These are phyloP conservation scores for Parasteatoda lunata DNA, from an alignment of 2,888 invertebrate species.

Conservation along the genomic window DNA sequence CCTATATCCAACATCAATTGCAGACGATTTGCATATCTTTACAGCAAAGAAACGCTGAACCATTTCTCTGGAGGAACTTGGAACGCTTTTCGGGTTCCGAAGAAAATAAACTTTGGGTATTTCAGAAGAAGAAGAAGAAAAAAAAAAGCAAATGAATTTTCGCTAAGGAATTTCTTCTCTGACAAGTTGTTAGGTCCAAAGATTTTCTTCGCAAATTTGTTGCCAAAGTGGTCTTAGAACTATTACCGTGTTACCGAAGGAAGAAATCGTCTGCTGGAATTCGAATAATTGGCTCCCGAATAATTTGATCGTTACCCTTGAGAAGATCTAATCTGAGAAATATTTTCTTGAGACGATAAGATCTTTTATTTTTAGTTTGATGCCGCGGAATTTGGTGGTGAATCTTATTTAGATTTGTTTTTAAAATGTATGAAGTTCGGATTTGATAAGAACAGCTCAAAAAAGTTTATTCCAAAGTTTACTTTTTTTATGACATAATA, in stretches of 20 bases:
- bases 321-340: background rate
- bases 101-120: background rate
- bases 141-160: background rate
- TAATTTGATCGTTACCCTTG: background rate
- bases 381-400: no score
- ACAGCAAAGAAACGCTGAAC: background rate
- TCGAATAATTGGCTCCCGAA: background rate
- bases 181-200: background rate
- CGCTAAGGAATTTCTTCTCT: background rate
- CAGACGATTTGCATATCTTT: slow-evolving; percentile 39
- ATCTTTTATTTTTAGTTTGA: no score
- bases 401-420: no score
- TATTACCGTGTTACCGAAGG: background rate
- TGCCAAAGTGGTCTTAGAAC: background rate
- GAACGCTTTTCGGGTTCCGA: slow-evolving; percentile 1
- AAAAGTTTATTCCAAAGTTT: no score
- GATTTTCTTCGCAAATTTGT: background rate
- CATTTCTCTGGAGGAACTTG: background rate
- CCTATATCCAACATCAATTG: slow-evolving; percentile 36
- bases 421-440: no score
- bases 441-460: no score
- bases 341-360: no score
- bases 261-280: background rate
- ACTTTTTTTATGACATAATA: no score
- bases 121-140: background rate